Evolutionary conservation across 2,113 vertebrate species (phyloP).

Genomic region (Prolemur simus): DNA sequence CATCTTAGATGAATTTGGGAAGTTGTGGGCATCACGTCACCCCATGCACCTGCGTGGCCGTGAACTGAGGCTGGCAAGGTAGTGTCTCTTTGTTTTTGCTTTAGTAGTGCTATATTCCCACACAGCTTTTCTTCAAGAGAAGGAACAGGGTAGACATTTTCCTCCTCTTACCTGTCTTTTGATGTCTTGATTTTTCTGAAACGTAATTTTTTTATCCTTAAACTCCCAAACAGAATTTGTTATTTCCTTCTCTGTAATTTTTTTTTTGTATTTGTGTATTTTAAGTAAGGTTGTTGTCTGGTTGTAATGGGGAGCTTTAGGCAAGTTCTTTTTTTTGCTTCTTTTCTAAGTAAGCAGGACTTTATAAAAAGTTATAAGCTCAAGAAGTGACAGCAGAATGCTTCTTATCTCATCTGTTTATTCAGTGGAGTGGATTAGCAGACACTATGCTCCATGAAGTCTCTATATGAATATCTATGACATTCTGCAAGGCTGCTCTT

Average conservation of each 20-base stretch:
- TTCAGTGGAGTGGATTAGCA: background rate
- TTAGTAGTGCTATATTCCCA: background rate
- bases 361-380: background rate
- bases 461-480: background rate
- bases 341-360: background rate
- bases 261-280: background rate
- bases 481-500: background rate
- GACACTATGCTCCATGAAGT: background rate
- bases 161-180: background rate
- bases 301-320: background rate
- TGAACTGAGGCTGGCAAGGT: background rate
- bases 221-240: background rate
- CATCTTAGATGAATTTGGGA: background rate
- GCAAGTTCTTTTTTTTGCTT: background rate
- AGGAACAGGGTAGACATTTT: background rate
- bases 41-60: background rate
- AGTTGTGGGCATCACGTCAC: background rate
- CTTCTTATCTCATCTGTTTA: background rate
- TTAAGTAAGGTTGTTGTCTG: background rate
- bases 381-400: background rate
- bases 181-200: background rate
- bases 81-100: background rate
- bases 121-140: background rate
- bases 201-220: background rate
- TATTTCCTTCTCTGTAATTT: background rate